Conservation (phyloP, 1,140 invertebrate genomes). For the Euglossa dilemma region DNA sequence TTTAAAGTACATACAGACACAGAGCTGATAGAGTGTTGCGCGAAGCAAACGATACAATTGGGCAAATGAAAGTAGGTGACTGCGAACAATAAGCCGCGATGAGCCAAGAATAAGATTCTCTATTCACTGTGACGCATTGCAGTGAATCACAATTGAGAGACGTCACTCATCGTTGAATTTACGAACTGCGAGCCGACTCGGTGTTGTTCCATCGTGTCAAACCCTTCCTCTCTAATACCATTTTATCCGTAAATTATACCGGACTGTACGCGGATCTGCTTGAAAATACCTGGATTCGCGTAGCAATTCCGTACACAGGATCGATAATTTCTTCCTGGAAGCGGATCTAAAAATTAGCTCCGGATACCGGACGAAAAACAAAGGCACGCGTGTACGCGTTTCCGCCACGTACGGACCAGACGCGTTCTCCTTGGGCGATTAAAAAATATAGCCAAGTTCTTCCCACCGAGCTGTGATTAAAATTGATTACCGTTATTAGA, state of each 20-base stretch:
- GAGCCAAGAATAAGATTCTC: slow-evolving; percentile 58
- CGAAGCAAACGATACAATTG: slow-evolving; percentile 44
- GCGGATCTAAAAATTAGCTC: not conserved
- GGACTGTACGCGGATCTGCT: not conserved
- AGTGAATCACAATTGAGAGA: slow-evolving; percentile 60
- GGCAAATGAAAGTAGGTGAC: slow-evolving; percentile 43
- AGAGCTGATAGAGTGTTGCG: slow-evolving; percentile 12
- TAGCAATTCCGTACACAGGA: not conserved
- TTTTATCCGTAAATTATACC: not conserved
- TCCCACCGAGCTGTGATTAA: not conserved
- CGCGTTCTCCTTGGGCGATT: no score
- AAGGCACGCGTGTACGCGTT: no score
- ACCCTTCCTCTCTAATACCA: not conserved
- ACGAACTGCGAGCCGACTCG: slow-evolving; percentile 1
- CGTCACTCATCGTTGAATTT: slow-evolving; percentile 58
- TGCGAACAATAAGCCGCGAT: slow-evolving; percentile 54
- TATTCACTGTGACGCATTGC: slow-evolving; percentile 61
- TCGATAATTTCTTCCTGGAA: slow-evolving; percentile 9
- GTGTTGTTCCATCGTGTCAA: not conserved
- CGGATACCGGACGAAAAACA: no score
- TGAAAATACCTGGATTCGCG: slow-evolving; percentile 9
- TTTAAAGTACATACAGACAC: not conserved
- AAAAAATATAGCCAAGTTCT: no score
- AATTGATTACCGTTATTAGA: not conserved
- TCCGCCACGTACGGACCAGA: no score